These are phyloP conservation scores for Nannoperca australis DNA, from an alignment of 2,797 vertebrate species.

Conservation along the genomic window DNA sequence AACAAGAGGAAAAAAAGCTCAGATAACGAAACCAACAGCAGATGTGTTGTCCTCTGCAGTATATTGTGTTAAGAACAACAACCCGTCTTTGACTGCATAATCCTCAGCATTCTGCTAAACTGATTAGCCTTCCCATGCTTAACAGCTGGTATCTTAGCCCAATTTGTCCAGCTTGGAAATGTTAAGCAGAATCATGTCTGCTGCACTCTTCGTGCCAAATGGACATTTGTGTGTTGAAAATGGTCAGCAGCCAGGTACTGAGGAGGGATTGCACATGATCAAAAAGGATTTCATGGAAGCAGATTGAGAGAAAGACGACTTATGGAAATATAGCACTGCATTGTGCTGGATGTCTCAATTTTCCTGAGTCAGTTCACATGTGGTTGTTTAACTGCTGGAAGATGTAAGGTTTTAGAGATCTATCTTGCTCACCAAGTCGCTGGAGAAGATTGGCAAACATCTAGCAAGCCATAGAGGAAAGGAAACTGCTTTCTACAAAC, in stretches of 20 bases:
- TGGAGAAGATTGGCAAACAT: slow-evolving; percentile 22
- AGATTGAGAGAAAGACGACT: slow-evolving; percentile 65
- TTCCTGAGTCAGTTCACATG: slow-evolving; percentile 45
- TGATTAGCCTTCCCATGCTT: slow-evolving; percentile 71
- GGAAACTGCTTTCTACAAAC: not conserved
- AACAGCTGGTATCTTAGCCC: slow-evolving; percentile 74
- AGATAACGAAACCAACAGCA: slow-evolving; percentile 63
- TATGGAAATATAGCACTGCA: slow-evolving; percentile 62
- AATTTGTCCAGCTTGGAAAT: slow-evolving; percentile 75
- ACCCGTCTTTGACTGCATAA: slow-evolving; percentile 70
- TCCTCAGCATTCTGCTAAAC: slow-evolving; percentile 71
- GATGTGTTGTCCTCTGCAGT: slow-evolving; percentile 62
- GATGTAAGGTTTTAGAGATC: slow-evolving; percentile 53
- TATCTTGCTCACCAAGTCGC: slow-evolving; percentile 27
- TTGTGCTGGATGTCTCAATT: slow-evolving; percentile 59
- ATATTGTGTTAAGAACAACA: slow-evolving; percentile 64
- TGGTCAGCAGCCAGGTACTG: slow-evolving; percentile 74
- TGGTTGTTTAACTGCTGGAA: slow-evolving; percentile 42
- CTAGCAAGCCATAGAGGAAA: slow-evolving; percentile 18
- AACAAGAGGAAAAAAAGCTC: slow-evolving; percentile 56
- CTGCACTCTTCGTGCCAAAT: slow-evolving; percentile 64
- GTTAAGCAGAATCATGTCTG: slow-evolving; percentile 63
- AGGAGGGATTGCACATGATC: slow-evolving; percentile 70
- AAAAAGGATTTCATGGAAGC: slow-evolving; percentile 73
- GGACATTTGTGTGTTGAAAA: slow-evolving; percentile 67